These are phyloP conservation scores for Potamarius usumacintae DNA, from an alignment of 2,113 vertebrate species.

Conservation along the genomic window DNA sequence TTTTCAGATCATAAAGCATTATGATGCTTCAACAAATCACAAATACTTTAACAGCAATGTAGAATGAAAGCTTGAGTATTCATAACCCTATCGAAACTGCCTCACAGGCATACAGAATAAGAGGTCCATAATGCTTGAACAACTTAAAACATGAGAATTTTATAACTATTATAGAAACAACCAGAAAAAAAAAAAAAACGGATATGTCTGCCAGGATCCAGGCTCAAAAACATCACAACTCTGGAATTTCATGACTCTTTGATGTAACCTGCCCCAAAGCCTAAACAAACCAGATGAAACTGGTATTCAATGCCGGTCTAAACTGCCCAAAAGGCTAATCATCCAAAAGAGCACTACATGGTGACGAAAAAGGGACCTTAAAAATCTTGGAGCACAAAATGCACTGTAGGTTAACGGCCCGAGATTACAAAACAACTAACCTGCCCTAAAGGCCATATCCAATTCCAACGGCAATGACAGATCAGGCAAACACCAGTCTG, in stretches of 20 bases:
- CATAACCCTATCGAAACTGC: not conserved
- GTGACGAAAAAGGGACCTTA: not conserved
- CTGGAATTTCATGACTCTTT: not conserved
- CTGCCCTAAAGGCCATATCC: slow-evolving; percentile 6
- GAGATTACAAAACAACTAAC: too few species aligned
- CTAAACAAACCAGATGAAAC: not conserved
- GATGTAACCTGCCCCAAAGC: not conserved
- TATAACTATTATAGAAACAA: not conserved
- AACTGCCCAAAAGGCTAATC: not conserved
- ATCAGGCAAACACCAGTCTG: not conserved
- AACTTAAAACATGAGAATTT: not conserved
- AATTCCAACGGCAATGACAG: not conserved
- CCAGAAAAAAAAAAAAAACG: not conserved
- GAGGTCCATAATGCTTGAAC: not conserved
- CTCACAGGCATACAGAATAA: not conserved
- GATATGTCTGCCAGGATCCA: not conserved
- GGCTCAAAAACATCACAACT: not conserved
- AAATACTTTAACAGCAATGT: not conserved
- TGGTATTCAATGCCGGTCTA: not conserved
- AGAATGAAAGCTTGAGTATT: not conserved
- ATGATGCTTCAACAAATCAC: not conserved
- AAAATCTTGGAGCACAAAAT: not conserved
- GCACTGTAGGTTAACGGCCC: not conserved
- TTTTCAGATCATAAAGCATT: not conserved
- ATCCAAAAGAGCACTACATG: not conserved